These are phyloP conservation scores for Agrypnus murinus DNA, from an alignment of 2,888 invertebrate genomes.

Conservation along the genomic window DNA sequence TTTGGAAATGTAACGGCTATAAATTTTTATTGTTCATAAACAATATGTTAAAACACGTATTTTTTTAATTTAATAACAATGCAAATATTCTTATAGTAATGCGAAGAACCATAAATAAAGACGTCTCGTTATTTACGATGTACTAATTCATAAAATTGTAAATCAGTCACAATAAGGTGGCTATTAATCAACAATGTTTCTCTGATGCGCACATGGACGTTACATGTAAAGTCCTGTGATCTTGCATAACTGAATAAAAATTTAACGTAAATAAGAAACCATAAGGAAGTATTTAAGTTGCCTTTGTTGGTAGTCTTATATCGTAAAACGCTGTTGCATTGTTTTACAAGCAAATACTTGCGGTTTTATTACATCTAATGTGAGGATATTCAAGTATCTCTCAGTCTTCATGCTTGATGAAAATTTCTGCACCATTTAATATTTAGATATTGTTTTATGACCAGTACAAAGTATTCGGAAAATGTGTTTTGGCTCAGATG, in stretches of 20 bases:
- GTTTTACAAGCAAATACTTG: conserved; percentile 18
- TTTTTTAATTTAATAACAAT: conserved; percentile 46
- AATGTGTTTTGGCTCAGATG: too few relatives aligned
- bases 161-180: conserved; percentile 66
- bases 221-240: conserved; percentile 36
- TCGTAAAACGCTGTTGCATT: conserved; percentile 29
- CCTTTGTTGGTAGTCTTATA: conserved; percentile 41
- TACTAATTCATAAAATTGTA: conserved; percentile 67
- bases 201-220: conserved; percentile 63
- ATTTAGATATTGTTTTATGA: too few relatives aligned
- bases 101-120: conserved; percentile 62
- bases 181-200: conserved; percentile 69
- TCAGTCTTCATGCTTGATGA: conserved; percentile 15
- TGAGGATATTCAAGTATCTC: background rate
- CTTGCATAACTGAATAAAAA: conserved; percentile 60
- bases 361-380: conserved; percentile 25
- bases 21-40: conserved; percentile 38
- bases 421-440: conserved; percentile 18
- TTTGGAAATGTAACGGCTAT: conserved; percentile 36
- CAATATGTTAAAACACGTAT: conserved; percentile 30
- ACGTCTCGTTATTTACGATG: conserved; percentile 65
- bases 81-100: conserved; percentile 36
- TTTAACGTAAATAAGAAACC: conserved; percentile 59
- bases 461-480: too few relatives aligned
- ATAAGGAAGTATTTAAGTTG: conserved; percentile 62